Percentiles rank a stretch among this genome's conserved stretches.
These are phyloP conservation scores for Leptinotarsa undecemlineata DNA, from an alignment of 1,140 invertebrate genomes.

Conservation along the genomic window DNA sequence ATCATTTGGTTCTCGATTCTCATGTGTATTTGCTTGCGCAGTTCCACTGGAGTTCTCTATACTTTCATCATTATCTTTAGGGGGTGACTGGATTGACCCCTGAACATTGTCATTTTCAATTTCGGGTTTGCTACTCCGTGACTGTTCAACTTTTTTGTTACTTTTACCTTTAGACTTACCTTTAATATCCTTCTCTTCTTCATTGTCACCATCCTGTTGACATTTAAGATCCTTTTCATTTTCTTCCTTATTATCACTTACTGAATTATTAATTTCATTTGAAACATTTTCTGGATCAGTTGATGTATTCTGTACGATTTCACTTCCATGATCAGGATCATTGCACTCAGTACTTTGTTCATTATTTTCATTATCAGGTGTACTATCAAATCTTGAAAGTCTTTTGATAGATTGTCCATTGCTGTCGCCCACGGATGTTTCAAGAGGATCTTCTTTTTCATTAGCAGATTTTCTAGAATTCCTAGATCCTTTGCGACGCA, in stretches of 20 bases:
- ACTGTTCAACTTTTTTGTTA: conserved; percentile 49
- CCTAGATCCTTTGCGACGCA: conserved; percentile 40
- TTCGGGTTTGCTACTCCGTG: conserved; percentile 39
- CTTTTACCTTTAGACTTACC: conserved; percentile 55
- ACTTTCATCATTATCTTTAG: conserved; percentile 36
- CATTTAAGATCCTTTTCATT: conserved; percentile 1
- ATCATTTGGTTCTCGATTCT: conserved; percentile 43
- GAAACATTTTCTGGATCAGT: background rate
- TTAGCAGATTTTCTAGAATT: conserved; percentile 28
- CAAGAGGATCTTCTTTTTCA: conserved; percentile 2
- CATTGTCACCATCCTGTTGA: conserved; percentile 40
- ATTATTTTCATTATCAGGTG: conserved; percentile 1
- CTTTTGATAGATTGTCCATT: background rate
- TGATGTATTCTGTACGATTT: background rate
- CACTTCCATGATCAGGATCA: background rate
- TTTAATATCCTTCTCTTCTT: conserved; percentile 49
- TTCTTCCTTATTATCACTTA: background rate
- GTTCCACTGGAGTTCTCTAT: conserved; percentile 3
- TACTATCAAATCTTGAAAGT: background rate
- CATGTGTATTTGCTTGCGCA: conserved; percentile 18
- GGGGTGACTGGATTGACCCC: conserved; percentile 52
- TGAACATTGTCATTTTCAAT: conserved; percentile 52
- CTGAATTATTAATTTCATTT: background rate
- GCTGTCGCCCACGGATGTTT: background rate
- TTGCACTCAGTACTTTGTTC: background rate